These are phyloP conservation scores for Taurulus bubalis DNA, from an alignment of 2,113 vertebrate genomes.

Conservation along the genomic window DNA sequence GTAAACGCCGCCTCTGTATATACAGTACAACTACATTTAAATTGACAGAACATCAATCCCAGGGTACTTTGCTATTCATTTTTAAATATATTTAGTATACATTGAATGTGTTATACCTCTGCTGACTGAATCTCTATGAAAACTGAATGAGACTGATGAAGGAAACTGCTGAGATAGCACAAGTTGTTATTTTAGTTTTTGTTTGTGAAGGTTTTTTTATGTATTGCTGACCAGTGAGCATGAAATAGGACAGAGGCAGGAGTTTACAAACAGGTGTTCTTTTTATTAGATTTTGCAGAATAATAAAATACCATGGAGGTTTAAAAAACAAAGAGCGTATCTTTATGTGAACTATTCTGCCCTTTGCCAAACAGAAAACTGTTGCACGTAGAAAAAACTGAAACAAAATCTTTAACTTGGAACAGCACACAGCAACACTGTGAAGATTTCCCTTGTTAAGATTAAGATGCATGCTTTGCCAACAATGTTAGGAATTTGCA, in stretches of 20 bases:
- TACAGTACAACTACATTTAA: neutral
- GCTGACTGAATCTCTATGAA: neutral
- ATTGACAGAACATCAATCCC: neutral
- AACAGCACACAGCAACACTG: slow-evolving; percentile 10
- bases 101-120: neutral
- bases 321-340: slow-evolving; percentile 14
- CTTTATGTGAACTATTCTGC: neutral
- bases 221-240: neutral
- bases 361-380: neutral
- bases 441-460: neutral
- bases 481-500: neutral
- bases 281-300: slow-evolving; percentile 13
- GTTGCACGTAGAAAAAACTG: neutral
- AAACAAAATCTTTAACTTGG: neutral
- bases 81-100: neutral
- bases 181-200: neutral
- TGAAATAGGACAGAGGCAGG: neutral
- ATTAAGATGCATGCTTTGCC: neutral
- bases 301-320: neutral
- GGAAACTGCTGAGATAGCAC: slow-evolving; percentile 16
- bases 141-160: neutral
- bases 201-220: neutral
- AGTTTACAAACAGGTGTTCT: neutral
- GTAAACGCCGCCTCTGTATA: neutral
- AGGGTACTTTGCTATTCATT: neutral